These are phyloP conservation scores for Prosopocoilus inquinatus DNA, from an alignment of 2,888 invertebrate genomes.

Conservation along the genomic window DNA sequence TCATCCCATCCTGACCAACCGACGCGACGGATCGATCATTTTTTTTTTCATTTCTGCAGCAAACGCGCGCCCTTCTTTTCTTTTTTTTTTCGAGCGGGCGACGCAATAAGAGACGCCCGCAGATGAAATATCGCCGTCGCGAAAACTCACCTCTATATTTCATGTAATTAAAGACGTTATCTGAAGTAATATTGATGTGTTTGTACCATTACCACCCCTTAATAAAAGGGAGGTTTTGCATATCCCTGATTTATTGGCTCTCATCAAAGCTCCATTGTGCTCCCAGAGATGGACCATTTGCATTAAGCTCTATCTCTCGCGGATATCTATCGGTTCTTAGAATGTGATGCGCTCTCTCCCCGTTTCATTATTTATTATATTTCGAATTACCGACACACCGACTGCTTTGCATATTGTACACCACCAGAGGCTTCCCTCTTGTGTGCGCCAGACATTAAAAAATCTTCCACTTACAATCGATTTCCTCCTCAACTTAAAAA, in stretches of 20 bases:
- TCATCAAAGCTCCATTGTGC: conserved; percentile 56
- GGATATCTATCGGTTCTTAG: conserved; percentile 5
- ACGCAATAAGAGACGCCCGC: conserved; percentile 4
- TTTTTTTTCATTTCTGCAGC: too few relatives aligned
- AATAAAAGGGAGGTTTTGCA: conserved; percentile 50
- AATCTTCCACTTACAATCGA: too few relatives aligned
- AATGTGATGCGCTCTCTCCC: background rate
- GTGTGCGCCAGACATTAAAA: too few relatives aligned
- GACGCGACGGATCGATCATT: too few relatives aligned
- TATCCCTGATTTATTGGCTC: conserved; percentile 58
- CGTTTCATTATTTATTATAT: conserved; percentile 8
- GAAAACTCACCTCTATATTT: conserved; percentile 23
- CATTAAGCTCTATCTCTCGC: conserved; percentile 2
- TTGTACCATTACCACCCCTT: conserved; percentile 42
- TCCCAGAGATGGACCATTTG: conserved; percentile 34
- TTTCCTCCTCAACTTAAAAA: too few relatives aligned
- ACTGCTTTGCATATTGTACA: too few relatives aligned
- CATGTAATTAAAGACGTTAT: conserved; percentile 30
- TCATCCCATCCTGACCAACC: too few relatives aligned
- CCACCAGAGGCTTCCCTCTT: too few relatives aligned
- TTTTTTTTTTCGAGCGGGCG: background rate
- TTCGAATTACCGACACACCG: background rate
- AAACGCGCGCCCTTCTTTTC: too few relatives aligned
- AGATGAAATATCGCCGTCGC: conserved; percentile 2
- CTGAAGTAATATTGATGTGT: conserved; percentile 23